Conservation (phyloP, 2,113 vertebrate genomes). For the Sialia sialis region DNA sequence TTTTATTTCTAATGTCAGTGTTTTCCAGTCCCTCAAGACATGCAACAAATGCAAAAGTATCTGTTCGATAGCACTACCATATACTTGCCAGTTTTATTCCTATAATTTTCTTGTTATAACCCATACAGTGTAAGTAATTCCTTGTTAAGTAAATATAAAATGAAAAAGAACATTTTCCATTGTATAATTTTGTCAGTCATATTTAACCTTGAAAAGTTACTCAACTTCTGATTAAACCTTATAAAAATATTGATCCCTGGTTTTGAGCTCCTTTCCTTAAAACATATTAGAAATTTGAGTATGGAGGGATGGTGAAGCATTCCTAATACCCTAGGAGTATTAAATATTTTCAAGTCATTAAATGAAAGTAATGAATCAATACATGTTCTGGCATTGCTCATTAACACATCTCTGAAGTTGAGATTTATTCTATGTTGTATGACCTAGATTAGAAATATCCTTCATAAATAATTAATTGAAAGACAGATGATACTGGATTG, state of each 20-base stretch:
- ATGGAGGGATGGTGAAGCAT: not conserved
- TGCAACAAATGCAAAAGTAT: not conserved
- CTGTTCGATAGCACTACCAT: not conserved
- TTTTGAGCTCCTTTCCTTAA: not conserved
- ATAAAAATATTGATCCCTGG: not conserved
- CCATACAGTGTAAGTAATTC: not conserved
- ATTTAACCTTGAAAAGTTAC: not conserved
- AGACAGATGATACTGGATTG: not conserved
- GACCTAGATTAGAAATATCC: not conserved
- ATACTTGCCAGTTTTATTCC: not conserved
- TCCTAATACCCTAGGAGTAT: not conserved
- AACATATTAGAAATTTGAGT: not conserved
- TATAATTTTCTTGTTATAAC: not conserved
- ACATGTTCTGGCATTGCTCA: not conserved
- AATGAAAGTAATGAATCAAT: conserved; percentile 6
- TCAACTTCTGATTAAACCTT: not conserved
- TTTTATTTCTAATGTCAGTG: not conserved
- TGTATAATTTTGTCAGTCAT: not conserved
- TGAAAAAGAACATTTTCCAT: not conserved
- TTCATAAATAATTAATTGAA: not conserved
- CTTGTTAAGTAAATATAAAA: not conserved
- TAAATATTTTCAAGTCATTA: not conserved
- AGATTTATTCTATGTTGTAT: not conserved
- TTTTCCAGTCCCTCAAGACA: not conserved
- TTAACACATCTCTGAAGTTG: not conserved